Evolutionary conservation across 2,888 invertebrate species (phyloP), one percentile per base, ranked within the genome.

Genomic region (Neoitamus cyanurus): DNA sequence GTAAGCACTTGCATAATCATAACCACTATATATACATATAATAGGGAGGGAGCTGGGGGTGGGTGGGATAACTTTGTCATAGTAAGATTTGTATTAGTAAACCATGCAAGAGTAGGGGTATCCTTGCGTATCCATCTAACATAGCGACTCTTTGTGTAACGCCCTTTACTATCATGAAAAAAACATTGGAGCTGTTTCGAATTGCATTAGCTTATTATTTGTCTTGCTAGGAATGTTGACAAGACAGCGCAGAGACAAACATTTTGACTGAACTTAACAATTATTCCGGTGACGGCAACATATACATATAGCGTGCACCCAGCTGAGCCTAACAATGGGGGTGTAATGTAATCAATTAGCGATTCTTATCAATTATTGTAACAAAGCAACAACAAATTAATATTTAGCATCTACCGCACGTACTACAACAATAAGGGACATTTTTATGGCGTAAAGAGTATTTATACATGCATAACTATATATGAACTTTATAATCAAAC

Each of bases 331-430:
- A 75, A 42, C 20, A 75, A 72, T 75, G 75, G 20, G 75, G 42
- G 42, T 42, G 28, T 75, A 30, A 42, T 75, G 42, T 20, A 9
- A 25, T 75, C 75, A 75, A 75, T 75, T 75, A 75, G 42, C 42
- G 42, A 42, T 75, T 75, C 75, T 75, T 75, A 75, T 75, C 75
- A 75, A 75, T 75, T 75, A 75, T 75, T 75, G 75, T 75, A 75
- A 42, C 75, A 75, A 75, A 25, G 25, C 15, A 58, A 48, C 15
- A 48, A 58, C 48, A 48, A 58, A 58, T 25, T 42, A 75, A 75
- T 28, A 75, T 42, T 25, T 42, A 75, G 70, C 70, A 70, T 70
- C 30, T 75, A 75, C 20, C 42, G 75, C 75, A 75, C 75, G 75
- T 75, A 75, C 28, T 42, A 75, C 28, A 73, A 73, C 73, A 75